phyloP scores from a whole-genome alignment of 2,888 invertebrate species.

The Sclerodermus sp. region DNA sequence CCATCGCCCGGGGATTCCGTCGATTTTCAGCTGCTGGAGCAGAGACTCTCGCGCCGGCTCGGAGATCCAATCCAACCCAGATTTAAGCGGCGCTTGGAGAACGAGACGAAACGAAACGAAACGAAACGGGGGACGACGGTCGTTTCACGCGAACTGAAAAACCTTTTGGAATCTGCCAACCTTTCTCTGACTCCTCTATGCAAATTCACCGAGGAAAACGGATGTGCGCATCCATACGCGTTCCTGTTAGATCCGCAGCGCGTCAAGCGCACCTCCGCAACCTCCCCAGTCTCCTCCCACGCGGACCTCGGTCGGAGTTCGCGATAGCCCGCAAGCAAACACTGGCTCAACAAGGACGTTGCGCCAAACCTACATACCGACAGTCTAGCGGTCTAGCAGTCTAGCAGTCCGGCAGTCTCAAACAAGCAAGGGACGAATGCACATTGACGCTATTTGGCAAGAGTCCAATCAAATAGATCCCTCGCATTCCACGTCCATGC shows the following conservation, averaged over 20 bases:
- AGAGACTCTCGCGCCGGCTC: neutral
- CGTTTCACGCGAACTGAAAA: slow-evolving; percentile 16
- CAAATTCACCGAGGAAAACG: slow-evolving; percentile 15
- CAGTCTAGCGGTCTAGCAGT: too few species aligned
- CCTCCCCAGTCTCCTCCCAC: neutral
- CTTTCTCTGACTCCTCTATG: slow-evolving; percentile 9
- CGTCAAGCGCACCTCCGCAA: slow-evolving; percentile 5
- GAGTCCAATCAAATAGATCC: slow-evolving; percentile 39
- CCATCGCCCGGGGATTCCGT: neutral
- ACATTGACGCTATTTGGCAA: slow-evolving; percentile 45
- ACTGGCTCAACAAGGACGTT: neutral
- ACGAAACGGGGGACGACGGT: slow-evolving; percentile 2
- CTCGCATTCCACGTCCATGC: too few species aligned
- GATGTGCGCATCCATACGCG: slow-evolving; percentile 11
- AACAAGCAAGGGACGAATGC: slow-evolving; percentile 28
- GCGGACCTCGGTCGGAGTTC: neutral
- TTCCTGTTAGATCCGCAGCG: slow-evolving; percentile 10
- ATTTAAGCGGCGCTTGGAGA: slow-evolving; percentile 13
- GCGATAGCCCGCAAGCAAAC: slow-evolving; percentile 5
- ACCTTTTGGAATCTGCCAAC: slow-evolving; percentile 17
- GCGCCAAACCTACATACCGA: too few species aligned
- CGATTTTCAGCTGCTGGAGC: neutral
- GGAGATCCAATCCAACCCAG: slow-evolving; percentile 8
- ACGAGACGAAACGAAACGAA: too few species aligned
- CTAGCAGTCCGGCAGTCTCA: too few species aligned